These are phyloP conservation scores for Cladopsammia gracilis DNA, from an alignment of 64 coral and sea anemone genomes.

Conservation along the genomic window DNA sequence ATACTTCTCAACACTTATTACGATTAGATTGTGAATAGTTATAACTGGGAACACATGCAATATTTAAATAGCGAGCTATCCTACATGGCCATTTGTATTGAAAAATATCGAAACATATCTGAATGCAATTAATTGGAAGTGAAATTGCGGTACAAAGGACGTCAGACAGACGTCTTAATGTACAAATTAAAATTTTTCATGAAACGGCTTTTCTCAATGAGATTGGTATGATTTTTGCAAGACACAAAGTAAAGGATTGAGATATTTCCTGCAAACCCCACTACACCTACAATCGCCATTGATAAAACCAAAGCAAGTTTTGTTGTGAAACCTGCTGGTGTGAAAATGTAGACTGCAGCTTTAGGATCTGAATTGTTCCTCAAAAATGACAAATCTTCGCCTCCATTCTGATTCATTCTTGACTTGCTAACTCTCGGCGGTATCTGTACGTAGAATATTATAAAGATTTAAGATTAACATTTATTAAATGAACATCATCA, in stretches of 20 bases:
- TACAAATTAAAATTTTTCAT: background rate
- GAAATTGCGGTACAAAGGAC: background rate
- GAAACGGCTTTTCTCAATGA: background rate
- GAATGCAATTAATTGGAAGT: background rate
- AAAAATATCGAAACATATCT: background rate
- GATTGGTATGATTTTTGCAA: background rate
- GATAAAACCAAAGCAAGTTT: background rate
- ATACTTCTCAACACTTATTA: conserved; percentile 1
- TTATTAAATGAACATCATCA: too few relatives aligned
- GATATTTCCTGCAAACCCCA: background rate
- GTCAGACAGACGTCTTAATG: background rate
- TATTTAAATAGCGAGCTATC: conserved; percentile 5
- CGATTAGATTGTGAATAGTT: background rate
- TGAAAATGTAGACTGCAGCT: background rate
- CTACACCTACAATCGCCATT: background rate
- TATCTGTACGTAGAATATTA: too few relatives aligned
- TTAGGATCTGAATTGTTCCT: too few relatives aligned
- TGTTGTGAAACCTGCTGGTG: background rate
- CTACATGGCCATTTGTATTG: background rate
- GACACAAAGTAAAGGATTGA: background rate
- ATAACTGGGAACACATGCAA: conserved; percentile 5
- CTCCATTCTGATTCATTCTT: too few relatives aligned
- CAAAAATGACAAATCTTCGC: too few relatives aligned
- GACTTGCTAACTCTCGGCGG: too few relatives aligned
- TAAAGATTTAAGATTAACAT: too few relatives aligned